Percentiles rank a stretch among this genome's conserved stretches.
Evolutionary conservation across 1,140 invertebrate genomes (phyloP).

Genomic region (Hermetia illucens): DNA sequence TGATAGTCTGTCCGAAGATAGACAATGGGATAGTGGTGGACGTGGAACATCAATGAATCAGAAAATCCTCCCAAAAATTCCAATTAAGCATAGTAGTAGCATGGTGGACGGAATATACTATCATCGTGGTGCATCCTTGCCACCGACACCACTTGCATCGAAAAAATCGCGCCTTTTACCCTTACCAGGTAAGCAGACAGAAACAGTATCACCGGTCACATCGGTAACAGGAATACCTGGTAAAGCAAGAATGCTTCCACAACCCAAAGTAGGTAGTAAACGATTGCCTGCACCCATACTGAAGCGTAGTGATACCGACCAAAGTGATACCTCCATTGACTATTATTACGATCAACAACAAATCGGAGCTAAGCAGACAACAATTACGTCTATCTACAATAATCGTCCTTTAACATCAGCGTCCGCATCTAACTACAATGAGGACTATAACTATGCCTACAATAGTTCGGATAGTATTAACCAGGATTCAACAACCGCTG

Average conservation of each 20-base stretch:
- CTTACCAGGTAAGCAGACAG: too few relatives aligned
- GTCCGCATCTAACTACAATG: slow-evolving; percentile 37
- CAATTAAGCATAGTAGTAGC: slow-evolving; percentile 12
- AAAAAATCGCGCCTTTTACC: slow-evolving; percentile 23
- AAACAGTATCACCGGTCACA: too few relatives aligned
- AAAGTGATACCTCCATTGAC: too few relatives aligned
- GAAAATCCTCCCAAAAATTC: slow-evolving; percentile 14
- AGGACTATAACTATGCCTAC: slow-evolving; percentile 56
- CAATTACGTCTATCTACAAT: not conserved
- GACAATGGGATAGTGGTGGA: slow-evolving; percentile 55
- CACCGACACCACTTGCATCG: slow-evolving; percentile 20
- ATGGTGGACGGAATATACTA: slow-evolving; percentile 15
- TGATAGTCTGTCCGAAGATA: slow-evolving; percentile 32
- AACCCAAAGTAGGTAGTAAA: too few relatives aligned
- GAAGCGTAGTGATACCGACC: too few relatives aligned
- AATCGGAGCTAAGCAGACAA: not conserved
- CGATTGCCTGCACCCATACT: too few relatives aligned
- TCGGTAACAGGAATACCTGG: too few relatives aligned
- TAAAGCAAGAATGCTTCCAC: slow-evolving; percentile 9
- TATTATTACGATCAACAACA: too few relatives aligned
- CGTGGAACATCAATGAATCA: slow-evolving; percentile 10
- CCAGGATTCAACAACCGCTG: too few relatives aligned
- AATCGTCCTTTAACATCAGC: slow-evolving; percentile 12
- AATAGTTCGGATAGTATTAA: slow-evolving; percentile 32
- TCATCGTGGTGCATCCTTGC: slow-evolving; percentile 11